Evolutionary conservation across 2,888 invertebrate species (phyloP).

Genomic region (Chloromyia formosa): DNA sequence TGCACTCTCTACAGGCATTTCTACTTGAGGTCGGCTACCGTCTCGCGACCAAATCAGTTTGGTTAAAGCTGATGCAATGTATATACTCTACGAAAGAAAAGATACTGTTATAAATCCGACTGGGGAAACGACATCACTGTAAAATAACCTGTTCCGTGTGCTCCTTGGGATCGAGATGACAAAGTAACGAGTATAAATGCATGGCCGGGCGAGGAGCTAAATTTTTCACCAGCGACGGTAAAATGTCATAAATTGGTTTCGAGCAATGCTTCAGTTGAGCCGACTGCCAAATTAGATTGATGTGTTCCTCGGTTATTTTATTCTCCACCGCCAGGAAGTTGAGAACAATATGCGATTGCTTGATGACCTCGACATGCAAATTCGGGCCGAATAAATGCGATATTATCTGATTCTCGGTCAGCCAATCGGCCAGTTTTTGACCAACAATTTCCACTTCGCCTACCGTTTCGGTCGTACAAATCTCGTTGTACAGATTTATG

Average conservation of each 20-base stretch:
- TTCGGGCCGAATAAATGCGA: slow-evolving; percentile 97
- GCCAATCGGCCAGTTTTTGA: slow-evolving; percentile 86
- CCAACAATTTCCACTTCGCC: slow-evolving; percentile 87
- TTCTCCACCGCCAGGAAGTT: slow-evolving; percentile 94
- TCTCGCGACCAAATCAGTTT: slow-evolving; percentile 91
- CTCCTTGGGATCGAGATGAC: slow-evolving; percentile 86
- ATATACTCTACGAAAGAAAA: slow-evolving; percentile 74
- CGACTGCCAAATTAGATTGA: slow-evolving; percentile 94
- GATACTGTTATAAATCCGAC: background rate
- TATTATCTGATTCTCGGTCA: slow-evolving; percentile 88
- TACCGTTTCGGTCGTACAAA: slow-evolving; percentile 87
- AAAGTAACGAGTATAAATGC: slow-evolving; percentile 87
- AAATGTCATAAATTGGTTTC: slow-evolving; percentile 89
- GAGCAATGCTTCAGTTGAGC: slow-evolving; percentile 95
- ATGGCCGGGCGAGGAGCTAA: slow-evolving; percentile 87
- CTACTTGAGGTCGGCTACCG: slow-evolving; percentile 64
- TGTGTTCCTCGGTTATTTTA: slow-evolving; percentile 87
- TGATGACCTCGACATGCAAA: slow-evolving; percentile 93
- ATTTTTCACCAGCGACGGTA: slow-evolving; percentile 90
- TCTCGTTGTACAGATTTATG: slow-evolving; percentile 89
- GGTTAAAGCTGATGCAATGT: slow-evolving; percentile 87
- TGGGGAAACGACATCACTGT: no score
- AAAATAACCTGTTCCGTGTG: slow-evolving; percentile 85
- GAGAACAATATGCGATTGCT: slow-evolving; percentile 92
- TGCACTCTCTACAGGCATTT: slow-evolving; percentile 62